Evolutionary conservation across 2,888 invertebrate species (phyloP), one percentile per base, ranked within the genome.

Genomic region (Imbricaverruca yamaguchii): DNA sequence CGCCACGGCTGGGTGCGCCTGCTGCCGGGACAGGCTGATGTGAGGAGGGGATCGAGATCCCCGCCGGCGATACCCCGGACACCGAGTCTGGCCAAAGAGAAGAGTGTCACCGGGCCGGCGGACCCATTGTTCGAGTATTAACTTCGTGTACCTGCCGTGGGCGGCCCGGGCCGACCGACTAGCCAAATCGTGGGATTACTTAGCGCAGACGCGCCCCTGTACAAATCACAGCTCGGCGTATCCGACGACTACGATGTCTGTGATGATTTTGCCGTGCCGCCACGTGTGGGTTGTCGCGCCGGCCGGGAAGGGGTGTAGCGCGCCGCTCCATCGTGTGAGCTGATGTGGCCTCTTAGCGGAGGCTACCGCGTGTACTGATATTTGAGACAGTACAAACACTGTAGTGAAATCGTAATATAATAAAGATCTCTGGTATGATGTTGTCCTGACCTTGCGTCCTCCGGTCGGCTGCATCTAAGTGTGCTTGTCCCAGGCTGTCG

Each of bases 361-460:
- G 15, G 69, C 69, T 39, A 39, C 69, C 39, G 9, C 11, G 65
- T 69, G 39, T 39, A 69, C 69, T 69, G 69, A 69, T 39, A 69
- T 53, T 67, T 67, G 69, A 11, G 15, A 69, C 69, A 69, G 69
- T 69, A 69, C 69, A 69, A 69, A 69, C 69, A 69, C 7, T 15
- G 39, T 39, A 39, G 39, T 69, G 39, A 69, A 39, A 39, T 39
- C 39, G 69, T 69, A 39, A 39, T 69, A 69, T 69, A 69, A 69
- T 69, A 39, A 12, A 13, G 69, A 69, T 69, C 39, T 69, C 39
- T 69, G 18, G 39, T 65, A 65, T 65, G 23, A 23, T 4, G 39
- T 39, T 39, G 39, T 39, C 39, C 39, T 39, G 39, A 39, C 4
- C 39, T 39, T 39, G 39, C 39, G 39, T 39, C 39, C 39, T 39